Evolutionary conservation across 2,113 vertebrate species (phyloP).

Genomic region (Laticauda laticaudata): DNA sequence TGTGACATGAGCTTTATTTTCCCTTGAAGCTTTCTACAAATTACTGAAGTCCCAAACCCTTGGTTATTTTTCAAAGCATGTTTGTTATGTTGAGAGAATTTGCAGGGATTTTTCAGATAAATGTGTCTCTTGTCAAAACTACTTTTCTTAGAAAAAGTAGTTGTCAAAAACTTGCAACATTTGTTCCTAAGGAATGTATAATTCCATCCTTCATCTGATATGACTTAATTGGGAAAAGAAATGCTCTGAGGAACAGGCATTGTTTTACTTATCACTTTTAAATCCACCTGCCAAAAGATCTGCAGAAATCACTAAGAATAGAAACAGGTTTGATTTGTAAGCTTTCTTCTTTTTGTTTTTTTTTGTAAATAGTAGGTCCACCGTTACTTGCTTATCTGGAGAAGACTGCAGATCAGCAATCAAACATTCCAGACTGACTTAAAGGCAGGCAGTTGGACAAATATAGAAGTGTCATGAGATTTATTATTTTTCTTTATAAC

Average conservation of each 20-base stretch:
- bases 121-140: neutral
- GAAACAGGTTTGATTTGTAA: neutral
- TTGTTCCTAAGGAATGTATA: neutral
- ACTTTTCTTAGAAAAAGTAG: neutral
- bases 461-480: neutral
- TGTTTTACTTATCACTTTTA: neutral
- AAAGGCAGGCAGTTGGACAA: slow-evolving; percentile 20
- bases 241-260: neutral
- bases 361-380: neutral
- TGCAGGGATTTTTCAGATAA: neutral
- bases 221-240: neutral
- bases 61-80: neutral
- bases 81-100: neutral
- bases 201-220: neutral
- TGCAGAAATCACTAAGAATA: neutral
- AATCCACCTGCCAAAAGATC: neutral
- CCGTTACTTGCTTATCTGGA: neutral
- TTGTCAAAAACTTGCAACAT: neutral
- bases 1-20: too few species aligned
- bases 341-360: neutral
- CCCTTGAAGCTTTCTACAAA: neutral
- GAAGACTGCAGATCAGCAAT: neutral
- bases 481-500: neutral
- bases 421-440: neutral
- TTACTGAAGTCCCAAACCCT: neutral